phyloP scores from a whole-genome alignment of 2,797 vertebrate genomes.

The Tenualosa thibaudeaui region DNA sequence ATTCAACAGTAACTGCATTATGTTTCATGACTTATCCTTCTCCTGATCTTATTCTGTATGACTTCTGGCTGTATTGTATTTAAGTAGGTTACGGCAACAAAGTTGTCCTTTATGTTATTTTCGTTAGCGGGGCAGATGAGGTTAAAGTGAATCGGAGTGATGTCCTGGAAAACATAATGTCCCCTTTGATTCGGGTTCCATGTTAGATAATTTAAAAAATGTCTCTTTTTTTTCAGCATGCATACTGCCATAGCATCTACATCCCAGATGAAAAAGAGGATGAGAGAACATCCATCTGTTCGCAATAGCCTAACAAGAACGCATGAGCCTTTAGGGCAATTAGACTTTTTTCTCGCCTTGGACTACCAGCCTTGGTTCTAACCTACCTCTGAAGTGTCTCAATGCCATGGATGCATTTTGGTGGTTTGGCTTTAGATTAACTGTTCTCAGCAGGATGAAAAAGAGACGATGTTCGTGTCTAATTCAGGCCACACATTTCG shows the following conservation, averaged over 20 bases:
- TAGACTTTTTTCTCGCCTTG: constrained; percentile 58
- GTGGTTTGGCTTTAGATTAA: constrained; percentile 67
- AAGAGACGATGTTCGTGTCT: constrained; percentile 59
- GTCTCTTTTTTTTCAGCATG: constrained; percentile 58
- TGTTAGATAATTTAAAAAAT: constrained; percentile 61
- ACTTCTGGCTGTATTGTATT: neutral
- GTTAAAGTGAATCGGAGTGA: constrained; percentile 59
- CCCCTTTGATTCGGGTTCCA: constrained; percentile 58
- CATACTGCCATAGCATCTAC: constrained; percentile 54
- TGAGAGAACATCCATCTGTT: constrained; percentile 71
- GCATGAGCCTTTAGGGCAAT: constrained; percentile 67
- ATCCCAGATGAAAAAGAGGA: constrained; percentile 67
- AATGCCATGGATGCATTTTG: constrained; percentile 69
- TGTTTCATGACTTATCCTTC: constrained; percentile 16
- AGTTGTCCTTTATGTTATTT: constrained; percentile 37
- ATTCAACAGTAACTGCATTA: constrained; percentile 34
- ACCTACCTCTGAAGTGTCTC: constrained; percentile 65
- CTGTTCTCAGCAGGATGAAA: constrained; percentile 59
- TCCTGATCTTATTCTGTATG: neutral
- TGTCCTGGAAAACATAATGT: constrained; percentile 52
- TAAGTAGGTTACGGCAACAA: constrained; percentile 52
- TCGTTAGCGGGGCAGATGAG: constrained; percentile 46
- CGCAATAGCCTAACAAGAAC: constrained; percentile 70
- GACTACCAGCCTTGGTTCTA: constrained; percentile 53
- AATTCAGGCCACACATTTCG: constrained; percentile 59